These are phyloP conservation scores for Poeciliopsis presidionis DNA, from an alignment of 2,797 vertebrate species.

Conservation along the genomic window DNA sequence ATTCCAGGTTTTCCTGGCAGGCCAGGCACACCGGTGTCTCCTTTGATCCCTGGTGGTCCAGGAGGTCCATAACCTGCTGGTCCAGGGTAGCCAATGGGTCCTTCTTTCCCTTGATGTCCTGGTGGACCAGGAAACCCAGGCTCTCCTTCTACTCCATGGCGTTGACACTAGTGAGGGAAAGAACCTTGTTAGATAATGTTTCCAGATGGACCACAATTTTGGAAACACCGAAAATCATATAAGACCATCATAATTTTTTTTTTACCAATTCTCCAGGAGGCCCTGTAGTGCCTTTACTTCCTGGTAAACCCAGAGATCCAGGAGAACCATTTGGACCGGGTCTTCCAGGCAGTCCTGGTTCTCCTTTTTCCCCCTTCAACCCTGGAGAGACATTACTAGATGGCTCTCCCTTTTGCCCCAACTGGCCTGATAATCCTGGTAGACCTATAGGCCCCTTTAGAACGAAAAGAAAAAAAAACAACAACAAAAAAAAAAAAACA, in stretches of 20 bases:
- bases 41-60: conserved; percentile 65
- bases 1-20: conserved; percentile 66
- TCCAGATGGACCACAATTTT: neutral
- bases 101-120: conserved; percentile 61
- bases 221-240: neutral
- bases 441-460: conserved; percentile 63
- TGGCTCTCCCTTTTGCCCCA: conserved; percentile 65
- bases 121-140: conserved; percentile 59
- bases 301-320: conserved; percentile 61
- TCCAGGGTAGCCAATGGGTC: conserved; percentile 64
- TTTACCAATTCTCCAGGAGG: conserved; percentile 63
- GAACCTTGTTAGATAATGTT: neutral
- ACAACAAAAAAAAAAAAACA: too few species aligned
- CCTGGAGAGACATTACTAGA: conserved; percentile 18
- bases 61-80: conserved; percentile 46
- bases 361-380: conserved; percentile 64
- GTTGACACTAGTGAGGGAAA: conserved; percentile 39
- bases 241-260: conserved; percentile 19
- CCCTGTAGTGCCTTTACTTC: conserved; percentile 67
- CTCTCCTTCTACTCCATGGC: conserved; percentile 32
- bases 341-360: conserved; percentile 54
- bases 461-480: neutral
- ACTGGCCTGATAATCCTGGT: conserved; percentile 56
- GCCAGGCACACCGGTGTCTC: conserved; percentile 70
- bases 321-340: conserved; percentile 50